Evolutionary conservation across 1,140 invertebrate species (phyloP).

Genomic region (Coenobita brevimanus): DNA sequence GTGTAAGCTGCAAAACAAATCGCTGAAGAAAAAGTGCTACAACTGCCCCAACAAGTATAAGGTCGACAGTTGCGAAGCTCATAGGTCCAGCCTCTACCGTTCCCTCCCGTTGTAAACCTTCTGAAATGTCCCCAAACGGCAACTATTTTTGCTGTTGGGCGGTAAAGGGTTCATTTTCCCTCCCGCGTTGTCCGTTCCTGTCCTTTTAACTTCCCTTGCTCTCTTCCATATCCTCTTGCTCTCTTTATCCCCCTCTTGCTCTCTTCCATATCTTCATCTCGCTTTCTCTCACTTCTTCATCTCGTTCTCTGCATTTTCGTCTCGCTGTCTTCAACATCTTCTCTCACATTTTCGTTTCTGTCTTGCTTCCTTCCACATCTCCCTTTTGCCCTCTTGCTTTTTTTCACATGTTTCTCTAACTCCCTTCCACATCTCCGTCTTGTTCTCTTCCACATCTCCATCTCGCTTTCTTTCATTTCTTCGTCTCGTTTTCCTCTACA

Average conservation of each 20-base stretch:
- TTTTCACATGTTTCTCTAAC: no score
- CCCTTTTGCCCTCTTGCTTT: neutral
- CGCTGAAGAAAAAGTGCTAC: no score
- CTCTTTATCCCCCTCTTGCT: slow-evolving; percentile 4
- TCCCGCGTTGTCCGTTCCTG: neutral
- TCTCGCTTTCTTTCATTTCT: neutral
- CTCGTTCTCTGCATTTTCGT: neutral
- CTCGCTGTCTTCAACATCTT: neutral
- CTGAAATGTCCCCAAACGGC: no score
- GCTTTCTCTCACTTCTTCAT: slow-evolving; percentile 5
- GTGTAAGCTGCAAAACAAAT: no score
- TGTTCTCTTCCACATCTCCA: neutral
- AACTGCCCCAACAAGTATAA: no score
- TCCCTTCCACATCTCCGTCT: neutral
- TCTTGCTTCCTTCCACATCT: neutral
- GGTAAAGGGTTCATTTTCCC: neutral
- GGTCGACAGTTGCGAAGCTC: no score
- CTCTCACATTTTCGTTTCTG: neutral
- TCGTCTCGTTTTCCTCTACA: no score
- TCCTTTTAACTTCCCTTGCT: neutral
- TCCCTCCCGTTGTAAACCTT: no score
- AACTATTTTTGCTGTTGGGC: neutral
- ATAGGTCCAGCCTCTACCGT: no score
- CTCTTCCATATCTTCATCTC: no score
- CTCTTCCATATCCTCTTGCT: neutral